These are phyloP conservation scores for Leptatherina wallacei DNA, from an alignment of 2,797 vertebrate species.

Conservation along the genomic window DNA sequence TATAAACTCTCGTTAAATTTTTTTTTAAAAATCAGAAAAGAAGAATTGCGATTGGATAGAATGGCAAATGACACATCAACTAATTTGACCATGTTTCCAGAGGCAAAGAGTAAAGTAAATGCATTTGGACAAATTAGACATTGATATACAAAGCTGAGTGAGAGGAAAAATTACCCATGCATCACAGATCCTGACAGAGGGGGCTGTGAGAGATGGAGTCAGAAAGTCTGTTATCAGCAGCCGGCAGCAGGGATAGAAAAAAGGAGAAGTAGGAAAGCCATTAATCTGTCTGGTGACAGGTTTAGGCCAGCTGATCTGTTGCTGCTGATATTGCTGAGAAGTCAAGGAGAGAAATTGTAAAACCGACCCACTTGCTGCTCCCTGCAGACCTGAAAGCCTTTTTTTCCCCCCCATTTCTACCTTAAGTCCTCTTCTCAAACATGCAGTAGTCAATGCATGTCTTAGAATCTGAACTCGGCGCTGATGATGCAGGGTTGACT, in stretches of 20 bases:
- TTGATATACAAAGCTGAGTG: conserved; percentile 19
- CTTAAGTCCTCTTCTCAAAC: conserved; percentile 29
- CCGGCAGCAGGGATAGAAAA: conserved; percentile 51
- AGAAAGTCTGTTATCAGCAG: conserved; percentile 68
- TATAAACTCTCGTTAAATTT: no score
- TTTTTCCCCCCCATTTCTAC: conserved; percentile 52
- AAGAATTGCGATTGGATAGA: no score
- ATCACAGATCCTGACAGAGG: conserved; percentile 21
- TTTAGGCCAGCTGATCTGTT: conserved; percentile 74
- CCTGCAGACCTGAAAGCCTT: conserved; percentile 41
- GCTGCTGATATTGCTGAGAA: conserved; percentile 60
- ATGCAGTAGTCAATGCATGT: conserved; percentile 14
- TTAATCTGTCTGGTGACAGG: conserved; percentile 78
- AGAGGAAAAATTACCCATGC: conserved; percentile 19
- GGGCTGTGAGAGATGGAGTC: conserved; percentile 22
- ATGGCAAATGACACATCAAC: not conserved
- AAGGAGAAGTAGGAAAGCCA: conserved; percentile 47
- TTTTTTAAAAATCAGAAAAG: not conserved
- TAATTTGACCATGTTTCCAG: not conserved
- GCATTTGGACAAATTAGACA: not conserved
- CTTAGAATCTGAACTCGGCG: conserved; percentile 27
- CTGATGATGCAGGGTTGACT: conserved; percentile 23
- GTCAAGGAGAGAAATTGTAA: conserved; percentile 56
- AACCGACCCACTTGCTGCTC: conserved; percentile 29
- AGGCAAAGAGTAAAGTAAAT: not conserved